These are phyloP conservation scores for Abramis brama DNA, from an alignment of 2,113 vertebrate genomes.

Conservation along the genomic window DNA sequence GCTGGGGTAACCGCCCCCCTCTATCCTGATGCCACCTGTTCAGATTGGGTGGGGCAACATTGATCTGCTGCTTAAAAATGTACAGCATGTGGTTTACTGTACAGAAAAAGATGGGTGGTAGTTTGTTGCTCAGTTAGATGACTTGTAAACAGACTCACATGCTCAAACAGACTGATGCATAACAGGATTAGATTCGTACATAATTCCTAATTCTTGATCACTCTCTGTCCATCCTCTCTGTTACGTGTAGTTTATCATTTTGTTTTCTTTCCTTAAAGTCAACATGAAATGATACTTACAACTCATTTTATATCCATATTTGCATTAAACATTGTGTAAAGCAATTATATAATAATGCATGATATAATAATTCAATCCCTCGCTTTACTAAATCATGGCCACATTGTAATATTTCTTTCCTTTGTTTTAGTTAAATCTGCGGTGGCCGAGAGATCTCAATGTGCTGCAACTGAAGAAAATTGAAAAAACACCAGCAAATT, in stretches of 20 bases:
- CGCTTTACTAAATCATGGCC: too few species aligned
- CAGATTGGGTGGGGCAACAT: not conserved
- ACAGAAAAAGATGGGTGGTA: not conserved
- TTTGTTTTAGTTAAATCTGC: too few species aligned
- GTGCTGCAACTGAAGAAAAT: too few species aligned
- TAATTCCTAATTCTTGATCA: not conserved
- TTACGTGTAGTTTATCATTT: too few species aligned
- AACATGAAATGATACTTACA: not conserved
- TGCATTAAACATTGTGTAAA: too few species aligned
- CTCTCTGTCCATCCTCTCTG: too few species aligned
- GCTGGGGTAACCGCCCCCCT: slow-evolving; percentile 9
- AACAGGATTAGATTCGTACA: not conserved
- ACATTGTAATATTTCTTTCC: too few species aligned
- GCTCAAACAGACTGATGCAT: slow-evolving; percentile 22
- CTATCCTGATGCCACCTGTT: slow-evolving; percentile 13
- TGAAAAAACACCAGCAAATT: too few species aligned
- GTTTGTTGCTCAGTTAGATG: slow-evolving; percentile 5
- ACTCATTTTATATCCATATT: too few species aligned
- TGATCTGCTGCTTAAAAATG: not conserved
- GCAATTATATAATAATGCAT: too few species aligned
- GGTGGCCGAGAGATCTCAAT: too few species aligned
- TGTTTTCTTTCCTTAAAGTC: not conserved
- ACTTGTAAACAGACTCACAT: slow-evolving; percentile 4
- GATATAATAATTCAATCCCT: too few species aligned
- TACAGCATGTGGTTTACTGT: not conserved